Percentiles rank a stretch among this genome's conserved stretches.
phyloP scores from a whole-genome alignment of 2,888 invertebrate genomes.

The Papilio protenor region DNA sequence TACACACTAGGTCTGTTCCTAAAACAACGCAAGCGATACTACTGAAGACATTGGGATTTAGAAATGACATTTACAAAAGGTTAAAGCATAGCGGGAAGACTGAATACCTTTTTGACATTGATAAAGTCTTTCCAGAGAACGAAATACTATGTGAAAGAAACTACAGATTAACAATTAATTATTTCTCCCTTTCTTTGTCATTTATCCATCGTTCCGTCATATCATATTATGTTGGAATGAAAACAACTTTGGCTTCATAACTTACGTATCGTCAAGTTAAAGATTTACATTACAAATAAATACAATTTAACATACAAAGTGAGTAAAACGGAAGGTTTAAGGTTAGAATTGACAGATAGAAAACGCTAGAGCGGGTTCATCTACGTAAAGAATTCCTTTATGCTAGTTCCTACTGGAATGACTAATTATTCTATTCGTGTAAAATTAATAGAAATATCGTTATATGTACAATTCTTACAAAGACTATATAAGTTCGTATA shows the following conservation, averaged over 20 bases:
- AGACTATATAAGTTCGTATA: constrained; percentile 27
- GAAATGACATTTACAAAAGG: constrained; percentile 44
- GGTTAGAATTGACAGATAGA: constrained; percentile 57
- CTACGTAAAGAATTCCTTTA: constrained; percentile 34
- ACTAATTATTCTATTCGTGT: constrained; percentile 41
- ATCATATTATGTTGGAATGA: not conserved
- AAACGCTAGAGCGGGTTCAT: constrained; percentile 62
- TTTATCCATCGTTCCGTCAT: not conserved
- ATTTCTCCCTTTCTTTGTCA: not conserved
- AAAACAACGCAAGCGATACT: constrained; percentile 54
- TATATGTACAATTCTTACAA: constrained; percentile 41
- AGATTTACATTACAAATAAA: not conserved
- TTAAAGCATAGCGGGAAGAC: constrained; percentile 6
- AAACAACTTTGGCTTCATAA: too few species aligned
- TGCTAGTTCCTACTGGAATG: constrained; percentile 34
- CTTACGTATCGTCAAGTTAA: not conserved
- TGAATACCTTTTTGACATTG: constrained; percentile 24
- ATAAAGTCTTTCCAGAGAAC: constrained; percentile 1
- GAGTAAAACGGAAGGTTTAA: constrained; percentile 37
- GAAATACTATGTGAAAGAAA: not conserved
- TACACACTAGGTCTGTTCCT: constrained; percentile 53
- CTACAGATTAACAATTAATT: not conserved
- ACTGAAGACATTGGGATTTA: constrained; percentile 45
- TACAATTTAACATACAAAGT: not conserved
- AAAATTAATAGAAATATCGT: constrained; percentile 35